Base-by-base conservation (phyloP, 2,797 vertebrate genomes). In the Lutjanus argentimaculatus region DNA sequence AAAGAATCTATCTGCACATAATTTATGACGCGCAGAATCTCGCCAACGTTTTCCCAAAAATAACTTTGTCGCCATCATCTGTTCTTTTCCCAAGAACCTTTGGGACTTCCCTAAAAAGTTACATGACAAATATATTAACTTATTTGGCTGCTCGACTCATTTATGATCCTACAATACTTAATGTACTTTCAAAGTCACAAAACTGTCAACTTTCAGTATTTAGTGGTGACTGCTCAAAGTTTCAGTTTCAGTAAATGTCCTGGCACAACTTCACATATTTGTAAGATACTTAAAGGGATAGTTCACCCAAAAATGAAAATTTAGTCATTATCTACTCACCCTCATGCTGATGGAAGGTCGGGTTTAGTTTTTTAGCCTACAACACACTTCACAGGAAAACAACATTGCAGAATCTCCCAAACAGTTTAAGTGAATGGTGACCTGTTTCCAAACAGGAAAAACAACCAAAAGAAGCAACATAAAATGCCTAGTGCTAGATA, bases 11-110 rank as follows among this genome's bases (percentile, higher is more conserved):
- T 57, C 68, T 42, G 64, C 62, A 53, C 12, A 21, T 46, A 67
- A 85, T 79, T 85, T 63, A 64, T 19, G 58, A 77, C 62, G 57
- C 43, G 66, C 58, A 40, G 21, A 63, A 63, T 51, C 64, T 11
- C 53, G 64, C 45, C 22, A 16, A 14, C 0, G 48, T 19, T 69
- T 71, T 46, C 40, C 67, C n/a, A 79, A 79, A 77, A 81, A 79
- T 11, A 87, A 72, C 77, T 67, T 48, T 8, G 7, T 64, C 0
- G 1, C 11, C n/a, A 45, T 69, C 56, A 69, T 72, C 45, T 52
- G 62, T 11, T 40, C 10, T 70, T 77, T 84, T 80, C 67, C 75
- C 71, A 80, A 55, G 62, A 79, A 67, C 45, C 8, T 49, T 45
- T 36, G 64, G 43, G 65, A 75, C 10, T 77, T 64, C 9, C 45